phyloP scores from a whole-genome alignment of 2,888 invertebrate species.

The Toxonevra muliebris region DNA sequence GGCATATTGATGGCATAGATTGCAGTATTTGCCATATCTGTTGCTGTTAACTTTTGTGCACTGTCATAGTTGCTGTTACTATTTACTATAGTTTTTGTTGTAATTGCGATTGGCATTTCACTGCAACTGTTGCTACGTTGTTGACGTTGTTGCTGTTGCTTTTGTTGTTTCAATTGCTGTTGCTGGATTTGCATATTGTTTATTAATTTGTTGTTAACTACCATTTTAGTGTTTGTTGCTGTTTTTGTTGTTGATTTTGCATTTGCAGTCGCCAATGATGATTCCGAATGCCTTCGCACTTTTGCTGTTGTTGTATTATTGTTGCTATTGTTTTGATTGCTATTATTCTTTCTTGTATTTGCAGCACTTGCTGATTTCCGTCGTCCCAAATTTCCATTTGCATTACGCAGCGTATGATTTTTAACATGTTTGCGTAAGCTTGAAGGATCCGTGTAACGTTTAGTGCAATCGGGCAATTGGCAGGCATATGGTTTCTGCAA shows the following conservation, averaged over 20 bases:
- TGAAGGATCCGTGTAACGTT: constrained; percentile 94
- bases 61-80: constrained; percentile 31
- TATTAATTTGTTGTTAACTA: constrained; percentile 2
- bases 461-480: constrained; percentile 85
- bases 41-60: constrained; percentile 28
- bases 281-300: constrained; percentile 60
- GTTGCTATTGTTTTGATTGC: constrained; percentile 32
- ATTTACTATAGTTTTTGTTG: constrained; percentile 32
- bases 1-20: constrained; percentile 21
- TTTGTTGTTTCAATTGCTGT: constrained; percentile 8
- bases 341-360: constrained; percentile 30
- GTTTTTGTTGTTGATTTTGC: constrained; percentile 7
- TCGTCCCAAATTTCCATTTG: constrained; percentile 55
- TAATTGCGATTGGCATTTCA: constrained; percentile 42
- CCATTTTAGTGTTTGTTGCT: neutral
- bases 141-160: constrained; percentile 37
- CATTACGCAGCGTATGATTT: constrained; percentile 70
- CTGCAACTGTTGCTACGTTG: constrained; percentile 59
- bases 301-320: constrained; percentile 44
- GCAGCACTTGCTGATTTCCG: constrained; percentile 58
- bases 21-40: constrained; percentile 31
- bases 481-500: constrained; percentile 92
- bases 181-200: neutral
- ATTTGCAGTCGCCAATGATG: constrained; percentile 46
- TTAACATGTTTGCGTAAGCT: constrained; percentile 93